Conservation (phyloP, 2,888 invertebrate genomes). For the Ophioninae sp. region DNA sequence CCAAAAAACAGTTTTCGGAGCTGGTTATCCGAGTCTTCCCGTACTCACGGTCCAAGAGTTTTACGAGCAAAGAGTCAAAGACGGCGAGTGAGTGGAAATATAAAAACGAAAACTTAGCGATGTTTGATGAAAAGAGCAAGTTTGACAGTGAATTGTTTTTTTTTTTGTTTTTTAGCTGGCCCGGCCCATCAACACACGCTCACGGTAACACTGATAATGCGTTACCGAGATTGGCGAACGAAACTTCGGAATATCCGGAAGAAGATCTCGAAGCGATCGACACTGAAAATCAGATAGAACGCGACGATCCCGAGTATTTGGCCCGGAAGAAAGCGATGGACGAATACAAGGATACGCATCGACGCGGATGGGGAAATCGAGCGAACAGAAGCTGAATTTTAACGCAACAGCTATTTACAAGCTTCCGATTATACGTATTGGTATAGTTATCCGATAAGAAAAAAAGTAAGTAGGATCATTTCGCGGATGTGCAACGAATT, state of each 20-base stretch:
- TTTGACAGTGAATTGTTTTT: too few species aligned
- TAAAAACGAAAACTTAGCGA: neutral
- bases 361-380: slow-evolving; percentile 94
- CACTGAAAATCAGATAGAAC: slow-evolving; percentile 85
- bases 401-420: neutral
- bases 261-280: slow-evolving; percentile 84
- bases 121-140: too few species aligned
- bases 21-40: slow-evolving; percentile 97
- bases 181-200: slow-evolving; percentile 68
- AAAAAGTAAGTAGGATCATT: neutral
- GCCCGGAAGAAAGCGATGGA: slow-evolving; percentile 88
- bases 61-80: slow-evolving; percentile 91
- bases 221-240: slow-evolving; percentile 67
- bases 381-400: slow-evolving; percentile 87
- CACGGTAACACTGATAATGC: slow-evolving; percentile 66
- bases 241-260: slow-evolving; percentile 59
- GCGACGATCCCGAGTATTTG: slow-evolving; percentile 88
- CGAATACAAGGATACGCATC: slow-evolving; percentile 93
- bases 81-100: slow-evolving; percentile 85
- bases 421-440: neutral
- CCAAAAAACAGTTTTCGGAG: slow-evolving; percentile 96
- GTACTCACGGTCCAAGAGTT: slow-evolving; percentile 97
- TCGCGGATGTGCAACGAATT: neutral
- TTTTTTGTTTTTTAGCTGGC: slow-evolving; percentile 71
- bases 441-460: neutral